Evolutionary conservation across 2,797 vertebrate genomes (phyloP), one percentile per base, ranked within the genome.

Genomic region (Diglossa cyanea): DNA sequence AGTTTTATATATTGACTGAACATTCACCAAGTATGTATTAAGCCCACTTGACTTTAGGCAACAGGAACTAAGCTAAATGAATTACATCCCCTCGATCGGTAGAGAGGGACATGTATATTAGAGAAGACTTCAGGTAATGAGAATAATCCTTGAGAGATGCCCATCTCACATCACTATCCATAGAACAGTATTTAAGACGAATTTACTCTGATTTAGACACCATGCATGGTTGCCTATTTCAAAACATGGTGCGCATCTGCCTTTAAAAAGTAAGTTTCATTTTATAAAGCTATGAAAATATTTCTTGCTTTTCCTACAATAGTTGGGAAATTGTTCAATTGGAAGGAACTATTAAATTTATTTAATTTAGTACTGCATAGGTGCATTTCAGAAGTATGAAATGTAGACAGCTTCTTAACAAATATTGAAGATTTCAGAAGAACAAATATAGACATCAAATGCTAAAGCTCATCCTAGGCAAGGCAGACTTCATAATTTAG

Each of bases 11-110:
- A 75, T 3, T 40, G 25, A 62, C 28, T 66, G 42, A 77, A 16
- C 13, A 37, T 85, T 88, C 26, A 50, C 7, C 24, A 58, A 44
- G 17, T 15, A 81, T 13, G 1, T 10, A 60, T 33, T 25, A 73
- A 91, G 13, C 6, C 33, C 33, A 48, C 13, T 40, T 48, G 19
- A 71, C 65, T 45, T 81, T 30, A 82, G 18, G 17, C 42, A 71
- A 60, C 13, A 72, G 20, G 8, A 37, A 63, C 15, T 39, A 76
- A 68, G 24, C 30, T 85, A 75, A 85, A 75, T 65, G 35, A 6
- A 60, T 57, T 68, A 57, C 37, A 45, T 51, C 16, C 4, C 28
- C 18, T 39, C 0, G 0, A 53, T 7, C 1, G 9, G 17, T 26
- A 81, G 11, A 83, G 5, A 73, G 19, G 17, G 6, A 24, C 4